phyloP scores from a whole-genome alignment of 1,140 invertebrate genomes.

The Stegodyphus mimosarum region DNA sequence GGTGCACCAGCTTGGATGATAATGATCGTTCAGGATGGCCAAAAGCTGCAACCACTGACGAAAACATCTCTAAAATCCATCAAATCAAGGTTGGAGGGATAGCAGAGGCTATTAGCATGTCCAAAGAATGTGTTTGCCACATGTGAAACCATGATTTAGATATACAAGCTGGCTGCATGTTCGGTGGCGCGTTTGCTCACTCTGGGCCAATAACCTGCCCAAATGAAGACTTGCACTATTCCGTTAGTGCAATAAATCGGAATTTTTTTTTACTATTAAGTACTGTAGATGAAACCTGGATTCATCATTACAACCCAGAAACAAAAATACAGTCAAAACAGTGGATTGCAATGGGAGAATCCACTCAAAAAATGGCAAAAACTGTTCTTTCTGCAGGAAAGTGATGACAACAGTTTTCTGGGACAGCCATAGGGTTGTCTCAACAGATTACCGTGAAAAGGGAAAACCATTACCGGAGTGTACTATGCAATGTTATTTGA shows the following conservation, averaged over 20 bases:
- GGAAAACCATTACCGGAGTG: too few species aligned
- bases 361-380: not conserved
- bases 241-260: not conserved
- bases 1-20: not conserved
- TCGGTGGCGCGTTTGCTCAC: not conserved
- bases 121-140: not conserved
- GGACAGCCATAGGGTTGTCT: too few species aligned
- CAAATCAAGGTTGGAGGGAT: not conserved
- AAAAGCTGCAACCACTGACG: not conserved
- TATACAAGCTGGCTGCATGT: not conserved
- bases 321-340: conserved; percentile 25
- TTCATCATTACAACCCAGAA: conserved; percentile 17
- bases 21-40: not conserved
- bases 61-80: not conserved
- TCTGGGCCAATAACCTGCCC: not conserved
- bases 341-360: not conserved
- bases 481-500: too few species aligned
- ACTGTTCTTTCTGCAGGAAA: too few species aligned
- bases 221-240: not conserved
- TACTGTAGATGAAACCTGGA: conserved; percentile 18
- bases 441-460: too few species aligned
- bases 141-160: not conserved
- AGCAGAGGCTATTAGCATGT: not conserved
- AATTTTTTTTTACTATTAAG: conserved; percentile 2
- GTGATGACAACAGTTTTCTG: too few species aligned